These are phyloP conservation scores for Polypedilum pembai DNA, from an alignment of 1,140 invertebrate species.

Conservation along the genomic window DNA sequence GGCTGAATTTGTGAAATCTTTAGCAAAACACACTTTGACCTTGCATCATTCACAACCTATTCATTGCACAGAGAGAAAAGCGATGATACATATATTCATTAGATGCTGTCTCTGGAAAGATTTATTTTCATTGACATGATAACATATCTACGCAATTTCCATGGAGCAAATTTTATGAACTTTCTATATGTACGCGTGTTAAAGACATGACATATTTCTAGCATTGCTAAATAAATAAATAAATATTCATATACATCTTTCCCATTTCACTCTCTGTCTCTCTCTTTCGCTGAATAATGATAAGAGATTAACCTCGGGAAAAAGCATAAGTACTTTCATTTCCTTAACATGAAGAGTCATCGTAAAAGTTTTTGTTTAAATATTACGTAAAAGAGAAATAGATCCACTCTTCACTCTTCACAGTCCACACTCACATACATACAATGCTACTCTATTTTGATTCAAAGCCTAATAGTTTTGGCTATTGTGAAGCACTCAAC, in stretches of 20 bases:
- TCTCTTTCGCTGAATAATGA: not conserved
- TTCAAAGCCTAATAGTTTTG: not conserved
- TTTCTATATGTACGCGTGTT: not conserved
- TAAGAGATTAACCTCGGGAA: not conserved
- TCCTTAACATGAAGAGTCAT: not conserved
- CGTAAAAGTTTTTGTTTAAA: not conserved
- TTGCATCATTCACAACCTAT: no score
- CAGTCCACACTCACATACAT: not conserved
- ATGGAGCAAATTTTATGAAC: not conserved
- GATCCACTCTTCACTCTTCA: not conserved
- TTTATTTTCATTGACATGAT: conserved; percentile 6
- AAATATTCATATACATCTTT: conserved; percentile 1
- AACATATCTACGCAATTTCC: not conserved
- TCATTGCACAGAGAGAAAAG: not conserved
- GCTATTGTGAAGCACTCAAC: not conserved
- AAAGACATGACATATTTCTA: not conserved
- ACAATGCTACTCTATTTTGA: not conserved
- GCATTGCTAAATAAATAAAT: not conserved
- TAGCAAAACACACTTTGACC: no score
- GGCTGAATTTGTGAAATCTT: no score
- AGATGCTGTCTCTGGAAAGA: not conserved
- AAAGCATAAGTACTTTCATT: not conserved
- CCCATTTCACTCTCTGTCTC: not conserved
- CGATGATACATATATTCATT: not conserved
- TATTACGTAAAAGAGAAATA: no score